Base-by-base conservation (phyloP, 2,797 vertebrate species). In the Neosalanx taihuensis region DNA sequence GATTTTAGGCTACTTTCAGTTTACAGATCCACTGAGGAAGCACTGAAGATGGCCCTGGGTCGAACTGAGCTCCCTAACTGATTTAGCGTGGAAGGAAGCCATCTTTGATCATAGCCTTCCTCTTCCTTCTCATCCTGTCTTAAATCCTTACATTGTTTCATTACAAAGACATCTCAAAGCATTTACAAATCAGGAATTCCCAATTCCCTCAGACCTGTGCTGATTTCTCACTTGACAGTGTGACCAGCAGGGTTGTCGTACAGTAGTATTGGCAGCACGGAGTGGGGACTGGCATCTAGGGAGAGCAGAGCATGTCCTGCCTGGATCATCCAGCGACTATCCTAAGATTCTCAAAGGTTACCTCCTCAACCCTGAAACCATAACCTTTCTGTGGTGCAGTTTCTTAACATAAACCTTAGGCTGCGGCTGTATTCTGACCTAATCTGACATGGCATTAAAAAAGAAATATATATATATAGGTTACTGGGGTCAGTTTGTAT, bases 401-500 rank as follows among this genome's bases (percentile, higher is more conserved):
- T 60, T 20, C 9, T 37, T 18, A 51, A 37, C 17, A 18, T 53
- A 6, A n/a, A 29, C 49, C 20, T 41, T 41, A 20, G 4, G 5
- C 41, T 51, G 33, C 6, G 1, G 17, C 64, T 67, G 64, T 53
- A 6, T 51, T 66, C 29, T 53, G 7, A 5, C 17, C 4, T 53
- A 51, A 56, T 53, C 49, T 56, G 15, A 67, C n/a, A 26, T 67
- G 26, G 65, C 23, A 67, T 31, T 56, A 33, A 53, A 7, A 66
- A 46, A 31, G 12, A 12, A 41, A 37, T 7, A 37, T 7, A 37
- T 37, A 51, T 3, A 56, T 1, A 56, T n/a, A 56, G 51, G 17
- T 3, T 56, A n/a, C 4, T 56, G 18, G 51, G 15, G 51, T 56
- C 51, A 56, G 51, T 56, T 56, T 3, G 51, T n/a, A 56, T 17